phyloP scores from a whole-genome alignment of 2,113 vertebrate species.

The Chloropsis hardwickii region DNA sequence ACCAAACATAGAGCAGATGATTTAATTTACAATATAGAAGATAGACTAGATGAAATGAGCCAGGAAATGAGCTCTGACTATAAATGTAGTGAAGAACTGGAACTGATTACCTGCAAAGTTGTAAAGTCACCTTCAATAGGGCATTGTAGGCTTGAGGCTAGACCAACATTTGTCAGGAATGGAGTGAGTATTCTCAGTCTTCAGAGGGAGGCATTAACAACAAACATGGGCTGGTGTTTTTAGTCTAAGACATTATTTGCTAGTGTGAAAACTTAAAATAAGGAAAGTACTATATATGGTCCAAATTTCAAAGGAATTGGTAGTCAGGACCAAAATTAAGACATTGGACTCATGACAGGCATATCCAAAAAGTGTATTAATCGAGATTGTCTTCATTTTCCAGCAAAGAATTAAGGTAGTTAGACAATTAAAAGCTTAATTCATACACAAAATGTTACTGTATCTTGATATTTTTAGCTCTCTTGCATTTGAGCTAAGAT shows the following conservation, averaged over 20 bases:
- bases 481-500: neutral
- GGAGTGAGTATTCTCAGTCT: neutral
- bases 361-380: neutral
- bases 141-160: neutral
- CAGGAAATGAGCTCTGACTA: neutral
- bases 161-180: neutral
- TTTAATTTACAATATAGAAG: neutral
- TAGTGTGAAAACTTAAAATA: neutral
- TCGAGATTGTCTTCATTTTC: neutral
- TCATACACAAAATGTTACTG: neutral
- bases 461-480: neutral
- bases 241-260: neutral
- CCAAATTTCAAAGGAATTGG: neutral
- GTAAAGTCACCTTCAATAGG: neutral
- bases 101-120: neutral
- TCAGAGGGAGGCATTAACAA: neutral
- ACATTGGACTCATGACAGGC: neutral
- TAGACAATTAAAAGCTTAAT: neutral
- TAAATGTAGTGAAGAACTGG: neutral
- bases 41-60: neutral
- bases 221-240: rapidly evolving
- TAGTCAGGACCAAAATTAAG: neutral
- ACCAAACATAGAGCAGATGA: neutral
- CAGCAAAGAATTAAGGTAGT: neutral
- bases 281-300: neutral